Evolutionary conservation across 37 sponge, comb jelly and placozoan genomes (phyloP), one percentile per base, ranked within the genome.

Genomic region (Halisarca cf. caerulea): DNA sequence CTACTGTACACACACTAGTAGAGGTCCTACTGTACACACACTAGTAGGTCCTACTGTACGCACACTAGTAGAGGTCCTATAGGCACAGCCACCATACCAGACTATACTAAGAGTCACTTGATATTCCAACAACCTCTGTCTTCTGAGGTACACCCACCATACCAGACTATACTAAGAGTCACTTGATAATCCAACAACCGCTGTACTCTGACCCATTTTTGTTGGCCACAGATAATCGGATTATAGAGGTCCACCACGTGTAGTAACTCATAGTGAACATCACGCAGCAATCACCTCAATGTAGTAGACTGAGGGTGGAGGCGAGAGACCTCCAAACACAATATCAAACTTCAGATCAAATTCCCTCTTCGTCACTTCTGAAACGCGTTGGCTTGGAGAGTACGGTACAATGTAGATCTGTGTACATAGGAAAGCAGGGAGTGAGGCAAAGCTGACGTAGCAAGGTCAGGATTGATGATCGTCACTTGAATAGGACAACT

Each of bases 301-400:
- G 15, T 20, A 17, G 7, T 74, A 74, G 24, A 40, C 25, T 20
- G 30, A 11, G 21, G 77, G 77, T 23, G 45, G 42, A 18, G 42
- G 44, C 2, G 45, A 40, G 1, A 74, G 25, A 2, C 77, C 77
- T 74, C 77, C 77, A 74, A 44, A 74, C 14, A 37, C 24, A 23
- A 74, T 15, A 5, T 74, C 77, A 74, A 74, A 74, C 25, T 74
- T 7, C 24, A 74, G 21, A 24, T 74, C 77, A 74, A 74, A 74
- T 32, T 9, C 7, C 6, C 15, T 74, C 7, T 37, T 43, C 8
- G 77, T 74, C 1, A 74, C 45, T 74, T 42, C 42, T 18, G 41
- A 44, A 5, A 44, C n/a, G 2, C 0, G n/a, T 2, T 41, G 77
- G 44, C 25, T 40, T 37, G 77, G 77, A 20, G 42, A 40, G 45